Evolutionary conservation across 2,888 invertebrate species (phyloP), one percentile per base, ranked within the genome.

Genomic region (Hirtodrosophila cameraria): DNA sequence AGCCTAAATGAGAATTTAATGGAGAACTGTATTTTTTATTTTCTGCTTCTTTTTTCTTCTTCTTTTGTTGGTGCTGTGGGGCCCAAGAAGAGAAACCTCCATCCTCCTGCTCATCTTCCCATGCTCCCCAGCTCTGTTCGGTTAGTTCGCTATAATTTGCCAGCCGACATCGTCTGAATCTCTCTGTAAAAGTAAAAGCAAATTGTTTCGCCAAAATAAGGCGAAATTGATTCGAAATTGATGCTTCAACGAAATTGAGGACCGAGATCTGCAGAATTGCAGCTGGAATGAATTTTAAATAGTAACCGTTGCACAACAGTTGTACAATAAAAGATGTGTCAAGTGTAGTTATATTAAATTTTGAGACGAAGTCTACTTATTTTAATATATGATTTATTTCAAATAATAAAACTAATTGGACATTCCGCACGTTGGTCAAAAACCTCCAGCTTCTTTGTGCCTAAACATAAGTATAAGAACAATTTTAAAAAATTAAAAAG

Each of bases 1-100:
- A 89, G 89, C 84, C 79, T 86, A 89, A 89, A 89, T 89, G 89
- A 73, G 89, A 88, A 87, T 89, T 89, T 89, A 89, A 89, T 89
- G 89, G 85, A 73, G 80, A 85, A 75, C 80, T 79, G 62, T 69
- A 58, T 46, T 49, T 53, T 25, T 46, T 50, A 48, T 33, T 25
- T 27, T 30, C n/a, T 41, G 11, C 45, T 36, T 30, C 38, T 13
- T 12, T 46, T 11, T 39, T 36, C 30, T 46, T 25, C 15, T 38
- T 42, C 16, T 50, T 58, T 28, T 60, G 30, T 28, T 64, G 74
- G 50, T 41, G 66, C 54, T 65, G 50, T 68, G 70, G 63, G 53
- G 70, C 69, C 55, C 43, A 57, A n/a, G 62, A 41, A 41, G 54
- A 28, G 54, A 46, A 27, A 36, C 65, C 36, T n/a, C 11, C 42